A percentile compares a stretch with the other conserved stretches of the same genome.
Conservation (phyloP, 2,113 vertebrate species). For the Guaruba guarouba region DNA sequence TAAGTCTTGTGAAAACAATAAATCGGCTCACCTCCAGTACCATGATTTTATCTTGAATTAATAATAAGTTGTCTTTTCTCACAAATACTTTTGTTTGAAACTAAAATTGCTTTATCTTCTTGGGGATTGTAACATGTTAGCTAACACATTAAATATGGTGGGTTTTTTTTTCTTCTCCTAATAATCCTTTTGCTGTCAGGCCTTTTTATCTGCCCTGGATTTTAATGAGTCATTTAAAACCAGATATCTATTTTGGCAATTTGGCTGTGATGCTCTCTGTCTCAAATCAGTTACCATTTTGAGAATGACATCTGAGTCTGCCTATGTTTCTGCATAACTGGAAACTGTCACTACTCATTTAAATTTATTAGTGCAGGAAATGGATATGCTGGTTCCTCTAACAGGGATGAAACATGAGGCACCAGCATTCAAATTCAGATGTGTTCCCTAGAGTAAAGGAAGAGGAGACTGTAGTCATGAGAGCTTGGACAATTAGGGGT, state of each 20-base stretch:
- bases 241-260: neutral
- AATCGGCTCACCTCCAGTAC: neutral
- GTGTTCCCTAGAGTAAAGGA: neutral
- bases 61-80: conserved; percentile 15
- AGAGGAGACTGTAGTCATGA: neutral
- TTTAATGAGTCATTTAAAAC: neutral
- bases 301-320: conserved; percentile 54
- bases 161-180: accelerated
- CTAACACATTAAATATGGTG: neutral
- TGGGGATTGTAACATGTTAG: neutral
- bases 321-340: conserved; percentile 54
- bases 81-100: neutral
- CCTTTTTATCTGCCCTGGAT: neutral
- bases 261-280: neutral
- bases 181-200: neutral
- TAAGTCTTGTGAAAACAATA: conserved; percentile 11
- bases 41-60: conserved; percentile 10
- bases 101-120: neutral
- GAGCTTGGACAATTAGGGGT: neutral
- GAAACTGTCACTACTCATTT: conserved; percentile 47
- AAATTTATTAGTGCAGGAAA: conserved; percentile 42
- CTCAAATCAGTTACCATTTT: conserved; percentile 26
- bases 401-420: neutral
- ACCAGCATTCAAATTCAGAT: neutral
- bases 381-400: conserved; percentile 33